Evolutionary conservation across 2,888 invertebrate genomes (phyloP).

Genomic region (Tachina grossa): DNA sequence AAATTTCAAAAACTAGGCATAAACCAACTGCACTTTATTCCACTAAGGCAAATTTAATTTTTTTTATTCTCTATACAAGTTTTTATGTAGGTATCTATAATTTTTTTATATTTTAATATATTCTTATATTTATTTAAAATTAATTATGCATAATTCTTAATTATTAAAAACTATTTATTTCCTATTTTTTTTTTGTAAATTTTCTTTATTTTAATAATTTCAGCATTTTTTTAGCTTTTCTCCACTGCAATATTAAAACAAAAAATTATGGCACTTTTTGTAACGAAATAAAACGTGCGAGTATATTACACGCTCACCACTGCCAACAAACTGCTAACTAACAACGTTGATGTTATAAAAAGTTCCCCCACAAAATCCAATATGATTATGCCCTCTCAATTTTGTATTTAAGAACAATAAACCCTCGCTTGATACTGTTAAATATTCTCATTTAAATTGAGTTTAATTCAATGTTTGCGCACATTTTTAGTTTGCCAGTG

Average conservation of each 20-base stretch:
- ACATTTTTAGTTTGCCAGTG: conserved; percentile 14
- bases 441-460: conserved; percentile 53
- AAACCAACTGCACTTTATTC: not conserved
- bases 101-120: not conserved
- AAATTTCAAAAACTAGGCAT: not conserved
- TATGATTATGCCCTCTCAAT: conserved; percentile 39
- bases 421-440: conserved; percentile 18
- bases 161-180: not conserved
- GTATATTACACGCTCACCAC: conserved; percentile 66
- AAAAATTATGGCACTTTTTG: conserved; percentile 26
- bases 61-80: too few relatives aligned
- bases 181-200: conserved; percentile 11
- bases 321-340: conserved; percentile 63
- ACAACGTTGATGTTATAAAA: conserved; percentile 24
- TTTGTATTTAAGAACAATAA: conserved; percentile 38
- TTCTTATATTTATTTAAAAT: conserved; percentile 1
- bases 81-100: not conserved
- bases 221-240: conserved; percentile 29
- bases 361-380: conserved; percentile 60
- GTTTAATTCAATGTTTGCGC: conserved; percentile 15
- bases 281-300: conserved; percentile 53
- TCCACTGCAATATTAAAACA: conserved; percentile 59
- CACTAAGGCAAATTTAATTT: not conserved
- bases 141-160: not conserved
- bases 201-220: conserved; percentile 60